Conservation (phyloP, 35 echinoderm and acorn worm species). For the Ophiothrix spiculata region DNA sequence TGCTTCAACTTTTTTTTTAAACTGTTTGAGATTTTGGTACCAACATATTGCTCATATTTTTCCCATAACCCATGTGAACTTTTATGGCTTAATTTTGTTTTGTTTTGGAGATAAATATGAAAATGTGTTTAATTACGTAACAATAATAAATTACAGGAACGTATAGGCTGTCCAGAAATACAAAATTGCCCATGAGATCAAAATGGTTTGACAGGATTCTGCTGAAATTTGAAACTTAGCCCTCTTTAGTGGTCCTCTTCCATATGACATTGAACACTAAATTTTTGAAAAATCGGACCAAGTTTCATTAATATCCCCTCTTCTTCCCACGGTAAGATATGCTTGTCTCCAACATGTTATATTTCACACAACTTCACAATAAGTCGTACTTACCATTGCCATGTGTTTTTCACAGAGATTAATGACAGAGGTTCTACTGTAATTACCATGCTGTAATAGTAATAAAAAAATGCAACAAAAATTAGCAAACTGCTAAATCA, state of each 20-base stretch:
- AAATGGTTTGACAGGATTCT: neutral
- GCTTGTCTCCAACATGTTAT: neutral
- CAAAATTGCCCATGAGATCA: no score
- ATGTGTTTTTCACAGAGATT: conserved; percentile 25
- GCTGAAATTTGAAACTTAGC: neutral
- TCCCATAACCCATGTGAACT: no score
- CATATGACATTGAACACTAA: neutral
- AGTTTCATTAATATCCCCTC: no score
- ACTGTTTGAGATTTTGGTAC: no score
- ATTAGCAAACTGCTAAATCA: neutral
- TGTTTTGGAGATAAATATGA: no score
- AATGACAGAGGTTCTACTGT: conserved; percentile 77
- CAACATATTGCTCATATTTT: no score
- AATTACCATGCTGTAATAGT: conserved; percentile 72
- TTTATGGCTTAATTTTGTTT: no score
- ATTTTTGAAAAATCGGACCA: neutral
- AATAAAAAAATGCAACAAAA: neutral
- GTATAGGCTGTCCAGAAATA: no score
- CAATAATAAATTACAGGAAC: no score
- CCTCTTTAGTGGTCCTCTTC: neutral
- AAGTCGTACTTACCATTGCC: conserved; percentile 56
- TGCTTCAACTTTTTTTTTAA: no score
- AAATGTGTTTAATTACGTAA: no score
- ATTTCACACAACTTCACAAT: neutral
- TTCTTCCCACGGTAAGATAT: neutral